Base-by-base conservation (phyloP, 2,797 vertebrate genomes). In the Rhincodon typus region DNA sequence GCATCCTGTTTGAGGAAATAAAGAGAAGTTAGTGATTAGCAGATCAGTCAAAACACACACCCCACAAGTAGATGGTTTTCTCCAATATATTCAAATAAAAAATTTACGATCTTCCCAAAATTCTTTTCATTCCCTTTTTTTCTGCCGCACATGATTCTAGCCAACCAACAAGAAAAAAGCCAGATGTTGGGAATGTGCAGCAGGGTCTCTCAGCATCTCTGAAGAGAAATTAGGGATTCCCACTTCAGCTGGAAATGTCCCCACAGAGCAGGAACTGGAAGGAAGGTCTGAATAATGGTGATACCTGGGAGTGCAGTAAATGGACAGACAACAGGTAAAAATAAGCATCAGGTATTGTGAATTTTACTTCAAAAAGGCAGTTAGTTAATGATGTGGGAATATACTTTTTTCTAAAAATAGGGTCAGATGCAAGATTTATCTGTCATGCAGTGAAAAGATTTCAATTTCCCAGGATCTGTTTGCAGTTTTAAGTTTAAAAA, bases 1-100 rank as follows among this genome's bases (percentile, higher is more conserved):
- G 99, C 99, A 17, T 99, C 99, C 99, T 99, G 96, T 72, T 66
- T 96, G 96, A 94, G 96, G 88, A 74, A 72, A 42, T 3, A 96
- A 95, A 50, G n/a, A 34, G 10, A 50, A 50, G 42, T 10, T 25
- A n/a, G 27, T 79, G 72, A 30, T 62, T 34, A 57, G 70, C 72
- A 74, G 42, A 46, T n/a, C 77, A 70, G 57, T 34, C 23, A 66
- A 95, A 91, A 21, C 97, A 96, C 46, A 62, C 12, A 62, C 57
- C 57, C 57, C 10, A 53, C 69, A 74, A 34, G 38, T 25, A 72
- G 25, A 27, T 0, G 17, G 12, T 1, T 90, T 90, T 25, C 3
- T 46, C 70, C 69, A 27, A 70, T 46, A 6, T 69, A 21, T 94
- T 69, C 66, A 94, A 70, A 72, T 12, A 30, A 25, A 70, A 46